Conservation (phyloP, 2,797 vertebrate species). For the Intellagama lesueurii region DNA sequence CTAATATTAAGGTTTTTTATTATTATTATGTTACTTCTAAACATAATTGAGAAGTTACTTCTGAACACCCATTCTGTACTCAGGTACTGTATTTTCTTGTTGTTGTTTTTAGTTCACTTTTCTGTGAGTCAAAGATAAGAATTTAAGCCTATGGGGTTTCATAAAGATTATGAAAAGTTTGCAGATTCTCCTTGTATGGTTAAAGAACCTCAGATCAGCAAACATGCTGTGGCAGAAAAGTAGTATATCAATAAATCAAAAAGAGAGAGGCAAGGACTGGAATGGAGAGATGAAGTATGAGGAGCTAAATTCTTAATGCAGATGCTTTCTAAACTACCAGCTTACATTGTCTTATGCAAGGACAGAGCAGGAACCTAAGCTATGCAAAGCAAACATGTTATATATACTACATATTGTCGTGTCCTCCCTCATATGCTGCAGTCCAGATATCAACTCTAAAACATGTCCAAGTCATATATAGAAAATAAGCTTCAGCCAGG, state of each 20-base stretch:
- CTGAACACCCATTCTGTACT: neutral
- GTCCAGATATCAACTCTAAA: conserved; percentile 63
- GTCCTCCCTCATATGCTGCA: conserved; percentile 7
- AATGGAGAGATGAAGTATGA: neutral
- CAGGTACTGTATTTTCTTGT: neutral
- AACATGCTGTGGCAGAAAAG: conserved; percentile 18
- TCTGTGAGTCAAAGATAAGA: neutral
- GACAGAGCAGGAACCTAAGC: neutral
- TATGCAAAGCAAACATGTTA: conserved; percentile 20
- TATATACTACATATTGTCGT: conserved; percentile 15
- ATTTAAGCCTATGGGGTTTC: neutral
- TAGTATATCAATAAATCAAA: conserved; percentile 11
- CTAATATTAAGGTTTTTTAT: no score
- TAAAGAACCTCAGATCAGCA: neutral
- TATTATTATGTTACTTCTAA: no score
- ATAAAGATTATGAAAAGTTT: conserved; percentile 34
- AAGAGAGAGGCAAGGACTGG: neutral
- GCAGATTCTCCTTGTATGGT: neutral
- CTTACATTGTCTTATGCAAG: neutral
- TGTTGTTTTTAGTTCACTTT: neutral
- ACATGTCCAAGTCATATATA: conserved; percentile 47
- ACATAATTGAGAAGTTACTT: no score
- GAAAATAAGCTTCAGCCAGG: conserved; percentile 22
- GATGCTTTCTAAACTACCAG: neutral
- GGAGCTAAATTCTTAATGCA: neutral